These are phyloP conservation scores for Drosophila arizonae DNA, from an alignment of 1,140 invertebrate species.

Conservation along the genomic window DNA sequence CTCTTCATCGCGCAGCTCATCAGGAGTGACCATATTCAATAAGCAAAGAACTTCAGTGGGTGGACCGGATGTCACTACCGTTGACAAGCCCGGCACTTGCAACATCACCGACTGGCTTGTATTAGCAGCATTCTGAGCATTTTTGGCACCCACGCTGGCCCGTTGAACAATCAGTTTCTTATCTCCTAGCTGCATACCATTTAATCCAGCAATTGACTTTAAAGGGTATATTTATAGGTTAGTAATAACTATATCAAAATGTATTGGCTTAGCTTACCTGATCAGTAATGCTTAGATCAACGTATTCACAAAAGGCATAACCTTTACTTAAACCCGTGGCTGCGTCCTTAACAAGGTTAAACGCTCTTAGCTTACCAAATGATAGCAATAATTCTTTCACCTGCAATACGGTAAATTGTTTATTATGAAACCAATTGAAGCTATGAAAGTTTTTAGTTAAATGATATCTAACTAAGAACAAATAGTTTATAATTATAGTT, in stretches of 20 bases:
- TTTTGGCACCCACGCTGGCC: conserved; percentile 97
- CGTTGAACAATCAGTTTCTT: conserved; percentile 99
- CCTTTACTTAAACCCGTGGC: conserved; percentile 98
- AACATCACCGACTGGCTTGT: conserved; percentile 87
- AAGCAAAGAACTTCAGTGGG: conserved; percentile 98
- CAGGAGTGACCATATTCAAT: conserved; percentile 99
- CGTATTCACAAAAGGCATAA: conserved; percentile 99
- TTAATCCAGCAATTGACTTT: conserved; percentile 98
- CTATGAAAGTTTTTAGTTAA: no score
- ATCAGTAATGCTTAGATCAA: conserved; percentile 98
- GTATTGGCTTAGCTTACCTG: conserved; percentile 86
- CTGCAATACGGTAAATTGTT: conserved; percentile 84
- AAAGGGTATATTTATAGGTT: conserved; percentile 25
- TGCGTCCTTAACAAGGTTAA: conserved; percentile 99
- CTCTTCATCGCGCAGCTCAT: conserved; percentile 98
- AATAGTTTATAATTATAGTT: no score
- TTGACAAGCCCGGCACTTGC: conserved; percentile 96
- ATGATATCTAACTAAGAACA: no score
- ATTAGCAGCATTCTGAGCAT: conserved; percentile 89
- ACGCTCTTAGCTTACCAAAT: conserved; percentile 98
- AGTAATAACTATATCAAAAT: not conserved
- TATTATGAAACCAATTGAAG: not conserved
- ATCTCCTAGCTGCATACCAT: conserved; percentile 99
- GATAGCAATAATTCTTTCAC: conserved; percentile 98
- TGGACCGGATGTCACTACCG: conserved; percentile 92